Conservation (phyloP, 1,140 invertebrate species). For the Cydia fagiglandana region DNA sequence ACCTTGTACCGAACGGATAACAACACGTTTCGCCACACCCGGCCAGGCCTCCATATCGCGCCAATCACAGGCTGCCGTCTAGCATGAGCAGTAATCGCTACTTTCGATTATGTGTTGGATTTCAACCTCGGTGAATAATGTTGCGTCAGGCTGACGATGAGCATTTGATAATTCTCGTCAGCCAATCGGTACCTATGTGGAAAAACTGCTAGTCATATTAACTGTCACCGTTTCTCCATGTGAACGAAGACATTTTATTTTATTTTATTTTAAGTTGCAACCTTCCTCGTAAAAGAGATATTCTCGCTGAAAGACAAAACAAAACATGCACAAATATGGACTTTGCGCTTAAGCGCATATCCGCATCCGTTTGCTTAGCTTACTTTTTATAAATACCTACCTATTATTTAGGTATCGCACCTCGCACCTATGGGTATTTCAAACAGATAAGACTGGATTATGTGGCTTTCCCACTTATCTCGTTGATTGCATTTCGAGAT, state of each 20-base stretch:
- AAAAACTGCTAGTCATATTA: not conserved
- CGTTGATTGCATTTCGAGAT: not conserved
- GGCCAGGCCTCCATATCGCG: conserved; percentile 61
- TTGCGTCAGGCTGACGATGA: conserved; percentile 52
- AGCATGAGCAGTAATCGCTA: conserved; percentile 60
- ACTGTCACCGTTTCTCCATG: not conserved
- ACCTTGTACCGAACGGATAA: conserved; percentile 47
- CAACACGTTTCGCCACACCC: conserved; percentile 68
- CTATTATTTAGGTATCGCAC: too few species aligned
- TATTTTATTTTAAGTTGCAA: not conserved
- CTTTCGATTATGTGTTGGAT: conserved; percentile 63
- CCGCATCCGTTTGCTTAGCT: too few species aligned
- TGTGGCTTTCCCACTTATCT: not conserved
- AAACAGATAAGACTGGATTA: not conserved
- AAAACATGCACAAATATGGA: too few species aligned
- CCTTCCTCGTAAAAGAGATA: not conserved
- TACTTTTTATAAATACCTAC: too few species aligned
- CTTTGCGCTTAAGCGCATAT: too few species aligned
- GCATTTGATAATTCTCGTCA: conserved; percentile 36
- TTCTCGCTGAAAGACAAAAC: not conserved
- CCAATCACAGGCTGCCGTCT: conserved; percentile 58
- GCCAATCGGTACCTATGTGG: not conserved
- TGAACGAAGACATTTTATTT: not conserved
- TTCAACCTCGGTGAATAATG: conserved; percentile 63
- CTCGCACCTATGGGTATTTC: too few species aligned